phyloP scores from a whole-genome alignment of 2,888 invertebrate species.

The Drosophila quinaria region DNA sequence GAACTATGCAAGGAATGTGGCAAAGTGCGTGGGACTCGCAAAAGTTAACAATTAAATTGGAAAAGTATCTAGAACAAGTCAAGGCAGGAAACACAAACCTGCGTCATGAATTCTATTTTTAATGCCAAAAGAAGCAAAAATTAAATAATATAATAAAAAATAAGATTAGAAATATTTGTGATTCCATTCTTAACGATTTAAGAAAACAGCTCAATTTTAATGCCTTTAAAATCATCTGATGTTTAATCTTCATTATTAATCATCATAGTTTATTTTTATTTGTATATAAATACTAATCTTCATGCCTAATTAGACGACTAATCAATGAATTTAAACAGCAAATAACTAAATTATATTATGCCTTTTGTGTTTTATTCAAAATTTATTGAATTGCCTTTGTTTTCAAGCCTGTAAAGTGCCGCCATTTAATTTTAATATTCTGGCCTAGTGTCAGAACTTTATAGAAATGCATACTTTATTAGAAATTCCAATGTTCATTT shows the following conservation, averaged over 20 bases:
- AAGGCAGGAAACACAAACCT: background rate
- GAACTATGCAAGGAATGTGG: conserved; percentile 50
- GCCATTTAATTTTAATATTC: conserved; percentile 16
- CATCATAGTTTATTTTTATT: background rate
- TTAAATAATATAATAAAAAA: too few species aligned
- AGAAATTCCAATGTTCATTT: background rate
- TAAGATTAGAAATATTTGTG: background rate
- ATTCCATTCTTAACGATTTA: background rate
- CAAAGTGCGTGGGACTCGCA: conserved; percentile 51
- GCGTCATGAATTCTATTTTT: conserved; percentile 19
- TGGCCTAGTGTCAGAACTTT: conserved; percentile 1
- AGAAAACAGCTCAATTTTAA: background rate
- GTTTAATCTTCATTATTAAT: background rate
- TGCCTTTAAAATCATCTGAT: background rate
- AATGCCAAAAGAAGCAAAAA: background rate
- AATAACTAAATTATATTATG: background rate
- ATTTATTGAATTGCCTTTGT: background rate
- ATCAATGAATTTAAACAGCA: background rate
- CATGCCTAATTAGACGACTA: background rate
- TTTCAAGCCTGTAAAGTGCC: background rate
- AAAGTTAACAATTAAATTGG: conserved; percentile 35
- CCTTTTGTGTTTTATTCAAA: background rate
- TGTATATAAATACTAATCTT: too few species aligned
- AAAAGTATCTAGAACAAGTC: conserved; percentile 13
- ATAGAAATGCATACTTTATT: background rate